These are phyloP conservation scores for Polyploca ridens DNA, from an alignment of 2,888 invertebrate genomes.

Conservation along the genomic window DNA sequence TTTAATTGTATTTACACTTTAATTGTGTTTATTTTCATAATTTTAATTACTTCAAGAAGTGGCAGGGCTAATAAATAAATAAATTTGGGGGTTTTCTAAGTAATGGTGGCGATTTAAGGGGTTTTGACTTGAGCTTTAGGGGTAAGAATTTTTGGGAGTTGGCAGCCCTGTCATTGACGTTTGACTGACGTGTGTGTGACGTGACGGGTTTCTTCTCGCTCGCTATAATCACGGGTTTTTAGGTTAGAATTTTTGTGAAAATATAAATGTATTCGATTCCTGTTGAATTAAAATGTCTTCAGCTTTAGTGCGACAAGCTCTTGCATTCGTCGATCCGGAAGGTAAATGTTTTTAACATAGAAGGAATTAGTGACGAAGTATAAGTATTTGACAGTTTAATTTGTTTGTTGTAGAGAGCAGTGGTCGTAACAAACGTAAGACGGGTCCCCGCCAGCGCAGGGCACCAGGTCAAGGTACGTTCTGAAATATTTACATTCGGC, in stretches of 20 bases:
- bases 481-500: slow-evolving; percentile 20
- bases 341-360: slow-evolving; percentile 43
- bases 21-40: too few species aligned
- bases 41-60: too few species aligned
- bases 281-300: slow-evolving; percentile 79
- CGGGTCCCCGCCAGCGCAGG: slow-evolving; percentile 33
- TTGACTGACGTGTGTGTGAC: background rate
- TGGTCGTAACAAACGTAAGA: slow-evolving; percentile 56
- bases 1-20: too few species aligned
- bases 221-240: slow-evolving; percentile 16
- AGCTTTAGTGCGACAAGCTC: slow-evolving; percentile 82
- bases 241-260: slow-evolving; percentile 45
- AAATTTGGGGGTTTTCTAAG: too few species aligned
- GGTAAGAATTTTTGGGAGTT: too few species aligned
- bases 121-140: too few species aligned
- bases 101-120: too few species aligned
- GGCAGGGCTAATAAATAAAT: too few species aligned
- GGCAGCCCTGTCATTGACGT: slow-evolving; percentile 14
- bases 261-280: slow-evolving; percentile 55
- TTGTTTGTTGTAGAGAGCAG: slow-evolving; percentile 61
- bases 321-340: slow-evolving; percentile 81
- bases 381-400: slow-evolving; percentile 12
- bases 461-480: slow-evolving; percentile 64
- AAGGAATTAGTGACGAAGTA: slow-evolving; percentile 9
- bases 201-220: slow-evolving; percentile 21